A percentile compares a stretch with the other conserved stretches of the same genome.
Evolutionary conservation across 2,888 invertebrate genomes (phyloP).

Genomic region (Pyralis farinalis): DNA sequence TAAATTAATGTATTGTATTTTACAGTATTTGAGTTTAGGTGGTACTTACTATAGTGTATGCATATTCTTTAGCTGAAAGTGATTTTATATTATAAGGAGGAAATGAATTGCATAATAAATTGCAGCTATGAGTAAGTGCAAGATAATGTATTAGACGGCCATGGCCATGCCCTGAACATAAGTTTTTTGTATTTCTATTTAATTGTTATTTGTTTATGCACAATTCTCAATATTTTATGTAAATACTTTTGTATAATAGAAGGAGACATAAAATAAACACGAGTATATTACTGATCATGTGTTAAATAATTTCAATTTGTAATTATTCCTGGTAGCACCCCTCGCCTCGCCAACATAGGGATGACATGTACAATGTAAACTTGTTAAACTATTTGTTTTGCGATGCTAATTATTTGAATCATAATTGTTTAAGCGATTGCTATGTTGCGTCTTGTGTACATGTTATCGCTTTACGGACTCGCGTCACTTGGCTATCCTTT

Average conservation of each 20-base stretch:
- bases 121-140: conserved; percentile 73
- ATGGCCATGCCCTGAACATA: conserved; percentile 72
- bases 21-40: conserved; percentile 79
- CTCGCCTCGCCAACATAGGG: conserved; percentile 77
- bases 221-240: conserved; percentile 82
- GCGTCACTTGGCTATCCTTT: conserved; percentile 56
- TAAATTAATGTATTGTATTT: conserved; percentile 74
- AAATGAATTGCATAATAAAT: conserved; percentile 76
- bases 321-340: conserved; percentile 83
- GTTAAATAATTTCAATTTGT: conserved; percentile 80
- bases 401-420: conserved; percentile 8
- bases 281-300: conserved; percentile 81
- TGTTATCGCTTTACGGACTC: conserved; percentile 64
- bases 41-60: conserved; percentile 77
- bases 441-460: conserved; percentile 46
- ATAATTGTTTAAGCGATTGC: conserved; percentile 6
- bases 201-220: conserved; percentile 83
- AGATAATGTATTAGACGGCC: conserved; percentile 73
- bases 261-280: conserved; percentile 80
- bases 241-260: conserved; percentile 82
- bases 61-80: conserved; percentile 79
- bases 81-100: conserved; percentile 76
- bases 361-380: conserved; percentile 69
- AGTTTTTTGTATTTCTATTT: conserved; percentile 80
- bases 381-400: conserved; percentile 15